phyloP scores from a whole-genome alignment of 37 sponge, comb jelly and placozoan species.

The Lycopodina hypogea region DNA sequence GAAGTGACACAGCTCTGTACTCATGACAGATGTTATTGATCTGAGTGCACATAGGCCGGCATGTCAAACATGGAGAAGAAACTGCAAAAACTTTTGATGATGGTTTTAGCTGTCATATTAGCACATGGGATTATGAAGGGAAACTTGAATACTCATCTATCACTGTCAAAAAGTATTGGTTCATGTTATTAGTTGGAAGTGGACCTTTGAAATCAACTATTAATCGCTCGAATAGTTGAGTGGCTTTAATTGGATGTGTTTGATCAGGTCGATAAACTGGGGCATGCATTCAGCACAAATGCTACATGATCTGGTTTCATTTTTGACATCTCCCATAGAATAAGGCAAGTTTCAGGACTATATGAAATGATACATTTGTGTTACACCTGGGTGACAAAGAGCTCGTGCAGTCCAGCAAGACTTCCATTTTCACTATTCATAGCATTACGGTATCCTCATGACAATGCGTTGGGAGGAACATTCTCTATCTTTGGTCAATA shows the following conservation, averaged over 20 bases:
- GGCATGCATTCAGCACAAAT: background rate
- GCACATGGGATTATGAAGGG: too few species aligned
- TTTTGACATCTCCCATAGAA: background rate
- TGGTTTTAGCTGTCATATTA: background rate
- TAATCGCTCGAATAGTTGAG: too few species aligned
- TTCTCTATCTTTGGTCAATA: constrained; percentile 13
- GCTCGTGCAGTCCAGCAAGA: too few species aligned
- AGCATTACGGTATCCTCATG: constrained; percentile 9
- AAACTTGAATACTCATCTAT: too few species aligned
- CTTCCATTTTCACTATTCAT: background rate
- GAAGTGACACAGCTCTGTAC: constrained; percentile 5
- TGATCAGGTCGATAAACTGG: background rate
- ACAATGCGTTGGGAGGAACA: constrained; percentile 9
- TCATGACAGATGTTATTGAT: constrained; percentile 6
- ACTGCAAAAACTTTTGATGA: constrained; percentile 5
- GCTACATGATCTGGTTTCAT: background rate
- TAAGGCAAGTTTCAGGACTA: constrained; percentile 2
- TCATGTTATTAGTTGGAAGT: too few species aligned
- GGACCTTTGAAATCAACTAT: too few species aligned
- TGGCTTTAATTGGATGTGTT: background rate
- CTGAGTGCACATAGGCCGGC: constrained; percentile 18
- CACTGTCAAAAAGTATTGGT: too few species aligned
- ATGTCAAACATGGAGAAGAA: too few species aligned
- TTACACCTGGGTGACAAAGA: constrained; percentile 20
- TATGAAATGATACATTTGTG: constrained; percentile 11